Evolutionary conservation across 2,888 invertebrate species (phyloP), one percentile per base, ranked within the genome.

Genomic region (Deroplatys truncata): DNA sequence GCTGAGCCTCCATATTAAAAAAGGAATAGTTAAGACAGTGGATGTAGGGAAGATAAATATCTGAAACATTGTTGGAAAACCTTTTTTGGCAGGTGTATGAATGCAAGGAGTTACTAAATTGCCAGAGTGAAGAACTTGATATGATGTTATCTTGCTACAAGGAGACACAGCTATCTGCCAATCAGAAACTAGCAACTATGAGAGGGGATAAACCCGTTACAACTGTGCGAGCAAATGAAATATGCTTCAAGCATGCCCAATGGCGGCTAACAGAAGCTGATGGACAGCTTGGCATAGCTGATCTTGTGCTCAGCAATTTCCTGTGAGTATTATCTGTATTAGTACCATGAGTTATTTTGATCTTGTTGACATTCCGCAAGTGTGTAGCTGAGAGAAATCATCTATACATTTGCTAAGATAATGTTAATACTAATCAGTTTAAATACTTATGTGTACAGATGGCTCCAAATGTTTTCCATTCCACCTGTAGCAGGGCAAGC

Each of bases 181-280:
- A 92, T 90, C 93, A 93, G 91, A 95, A 95, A 91, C 93, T 96
- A 90, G 95, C 95, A 0, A 95, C 96, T n/a, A 95, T 96, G 87
- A 93, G 96, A 25, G 95, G 95, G 82, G 95, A 97, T 92, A 96
- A 96, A 92, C 96, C 96, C 5, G 95, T 97, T 43, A 96, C 97
- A 88, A 92, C 94, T 31, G 97, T 98, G 43, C 95, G 98, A 82
- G 96, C 97, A 1, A 97, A 97, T 92, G 98, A 99, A 94, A 99
- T 99, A 92, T 99, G 98, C 93, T 99, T 99, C 94, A 99, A 99
- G 94, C 98, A 98, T 92, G 99, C 99, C 8, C 97, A 98, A 92
- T 99, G 99, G 99, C 94, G 99, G 83, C 95, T 99, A 91, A 99
- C 99, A 0, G 99, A 99, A 93, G 97, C 97, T 0, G 99, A 99